Conservation (phyloP, 2,888 invertebrate genomes). For the Hirtodrosophila trivittata region DNA sequence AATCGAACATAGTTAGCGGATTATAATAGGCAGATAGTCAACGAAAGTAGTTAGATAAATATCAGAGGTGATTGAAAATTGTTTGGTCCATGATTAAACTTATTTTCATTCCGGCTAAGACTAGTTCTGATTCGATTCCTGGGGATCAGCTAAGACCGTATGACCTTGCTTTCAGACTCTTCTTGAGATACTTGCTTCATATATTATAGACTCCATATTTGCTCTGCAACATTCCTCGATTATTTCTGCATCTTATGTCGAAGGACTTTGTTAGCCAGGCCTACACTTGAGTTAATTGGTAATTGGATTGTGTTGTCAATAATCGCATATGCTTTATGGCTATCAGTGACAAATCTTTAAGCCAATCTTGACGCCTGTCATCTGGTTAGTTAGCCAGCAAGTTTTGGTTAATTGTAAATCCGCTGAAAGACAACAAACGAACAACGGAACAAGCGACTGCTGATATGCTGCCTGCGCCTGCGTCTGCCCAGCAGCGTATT, state of each 20-base stretch:
- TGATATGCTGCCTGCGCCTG: constrained; percentile 11
- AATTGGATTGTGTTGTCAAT: not conserved
- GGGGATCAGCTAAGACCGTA: too few relatives aligned
- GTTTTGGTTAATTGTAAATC: constrained; percentile 24
- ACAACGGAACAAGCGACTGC: not conserved
- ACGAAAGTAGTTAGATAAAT: not conserved
- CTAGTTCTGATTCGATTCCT: too few relatives aligned
- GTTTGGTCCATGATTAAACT: too few relatives aligned
- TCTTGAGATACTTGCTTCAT: too few relatives aligned
- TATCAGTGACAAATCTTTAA: constrained; percentile 6
- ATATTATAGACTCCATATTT: too few relatives aligned
- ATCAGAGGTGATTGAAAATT: too few relatives aligned
- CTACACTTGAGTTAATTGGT: too few relatives aligned
- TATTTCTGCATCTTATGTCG: too few relatives aligned
- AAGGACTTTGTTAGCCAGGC: too few relatives aligned
- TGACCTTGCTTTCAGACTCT: too few relatives aligned
- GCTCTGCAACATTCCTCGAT: too few relatives aligned
- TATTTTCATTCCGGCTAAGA: too few relatives aligned
- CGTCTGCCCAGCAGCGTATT: constrained; percentile 38
- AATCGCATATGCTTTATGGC: not conserved
- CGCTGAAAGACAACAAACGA: constrained; percentile 6
- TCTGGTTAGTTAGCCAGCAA: not conserved
- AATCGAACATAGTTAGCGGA: constrained; percentile 5
- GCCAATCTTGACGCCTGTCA: constrained; percentile 2
- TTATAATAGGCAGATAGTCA: constrained; percentile 11